phyloP scores from a whole-genome alignment of 1,140 invertebrate species.

The Plectrocnemia conspersa region DNA sequence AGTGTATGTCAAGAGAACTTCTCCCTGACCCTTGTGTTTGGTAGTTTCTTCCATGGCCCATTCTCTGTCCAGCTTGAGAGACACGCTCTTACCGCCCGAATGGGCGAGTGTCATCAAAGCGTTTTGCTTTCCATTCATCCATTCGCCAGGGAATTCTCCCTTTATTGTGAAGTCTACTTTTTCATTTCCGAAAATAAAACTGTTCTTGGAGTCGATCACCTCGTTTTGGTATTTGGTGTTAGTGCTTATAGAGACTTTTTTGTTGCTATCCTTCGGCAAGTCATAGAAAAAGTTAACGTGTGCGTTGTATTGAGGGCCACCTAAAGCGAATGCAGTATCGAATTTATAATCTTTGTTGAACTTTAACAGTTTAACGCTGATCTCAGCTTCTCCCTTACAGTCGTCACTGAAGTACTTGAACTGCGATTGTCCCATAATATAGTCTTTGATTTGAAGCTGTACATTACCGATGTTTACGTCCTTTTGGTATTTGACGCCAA shows the following conservation, averaged over 20 bases:
- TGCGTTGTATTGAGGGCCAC: conserved; percentile 53
- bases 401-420: too few relatives aligned
- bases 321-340: conserved; percentile 51
- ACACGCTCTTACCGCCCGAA: conserved; percentile 54
- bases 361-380: too few relatives aligned
- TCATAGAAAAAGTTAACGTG: conserved; percentile 60
- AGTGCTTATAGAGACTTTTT: conserved; percentile 60
- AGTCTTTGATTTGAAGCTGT: too few relatives aligned
- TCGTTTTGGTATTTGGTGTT: conserved; percentile 54
- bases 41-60: conserved; percentile 5
- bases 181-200: conserved; percentile 40
- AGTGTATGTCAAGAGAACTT: conserved; percentile 49
- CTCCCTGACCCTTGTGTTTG: conserved; percentile 38
- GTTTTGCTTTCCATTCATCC: conserved; percentile 44
- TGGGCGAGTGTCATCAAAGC: conserved; percentile 52
- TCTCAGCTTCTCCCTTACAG: too few relatives aligned
- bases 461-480: too few relatives aligned
- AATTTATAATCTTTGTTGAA: conserved; percentile 45
- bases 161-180: conserved; percentile 54
- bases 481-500: too few relatives aligned
- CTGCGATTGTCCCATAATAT: too few relatives aligned
- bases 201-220: conserved; percentile 57
- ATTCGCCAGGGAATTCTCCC: conserved; percentile 42
- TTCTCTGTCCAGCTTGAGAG: conserved; percentile 40
- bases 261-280: conserved; percentile 63